Base-by-base conservation (phyloP, 1,140 invertebrate species). In the Tenebrio molitor region DNA sequence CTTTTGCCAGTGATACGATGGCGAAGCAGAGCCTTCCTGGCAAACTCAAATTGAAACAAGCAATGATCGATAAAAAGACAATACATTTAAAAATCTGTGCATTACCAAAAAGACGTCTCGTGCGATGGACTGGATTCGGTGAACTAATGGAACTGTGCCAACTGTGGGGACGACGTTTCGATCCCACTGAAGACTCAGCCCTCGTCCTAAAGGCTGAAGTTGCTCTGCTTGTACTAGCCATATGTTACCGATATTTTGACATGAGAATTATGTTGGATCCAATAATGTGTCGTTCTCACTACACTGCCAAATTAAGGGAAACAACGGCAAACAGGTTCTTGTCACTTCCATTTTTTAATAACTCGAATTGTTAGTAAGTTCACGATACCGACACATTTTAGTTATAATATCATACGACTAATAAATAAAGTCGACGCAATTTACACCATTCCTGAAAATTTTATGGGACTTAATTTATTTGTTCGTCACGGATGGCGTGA, bases 91-190 rank as follows among this genome's bases (percentile, higher is more conserved):
- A 39, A 19, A 34, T 10, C 25, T 17, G 1, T 36, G 10, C 15
- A 69, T 53, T 69, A 53, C 44, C 41, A 50, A 33, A 15, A 14
- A 34, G 25, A 53, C 23, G 66, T 46, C 44, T 69, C n/a, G 42
- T 53, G 25, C 41, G 42, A 42, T 69, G 66, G 0, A 65, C 33
- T 16, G 34, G n/a, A 50, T 50, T 50, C 10, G 69, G 69, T 29
- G 77, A 73, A n/a, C 71, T 70, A 33, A 74, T 73, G 34, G 76
- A 76, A 70, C 73, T 77, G 64, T 81, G 80, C 80, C 80, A 81
- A 69, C 80, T 81, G 74, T 81, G 80, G 29, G 80, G 80, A 12
- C 80, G 75, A 36, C 74, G 71, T 69, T 71, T 77, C 15, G 76
- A 71, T 36, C 62, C 68, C 39, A 58, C 53, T 66, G 42, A 58